Evolutionary conservation across 2,797 vertebrate species (phyloP), one percentile per base, ranked within the genome.

Genomic region (Channa striata): DNA sequence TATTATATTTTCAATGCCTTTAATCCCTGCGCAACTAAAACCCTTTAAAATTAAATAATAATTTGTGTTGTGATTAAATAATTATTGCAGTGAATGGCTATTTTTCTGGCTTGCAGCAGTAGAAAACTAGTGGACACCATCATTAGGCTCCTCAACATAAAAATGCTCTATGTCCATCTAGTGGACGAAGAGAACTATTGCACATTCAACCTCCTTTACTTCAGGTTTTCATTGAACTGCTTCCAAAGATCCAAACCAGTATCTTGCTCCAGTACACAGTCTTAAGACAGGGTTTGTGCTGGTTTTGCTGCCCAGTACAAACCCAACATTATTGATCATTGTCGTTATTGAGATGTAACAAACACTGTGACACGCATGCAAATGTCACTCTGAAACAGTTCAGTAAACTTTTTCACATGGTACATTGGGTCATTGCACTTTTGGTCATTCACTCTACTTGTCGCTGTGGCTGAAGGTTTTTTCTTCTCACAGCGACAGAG

Each of bases 111-210:
- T 30, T 56, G 20, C 8, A 58, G 8, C 4, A n/a, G 9, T 13
- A 12, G 2, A 9, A 10, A 8, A 30, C 9, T 39, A 4, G 19
- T 16, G 7, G 16, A 16, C 2, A 2, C 16, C 7, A 43, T 11
- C 11, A 75, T 46, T 20, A 66, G 10, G 7, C 11, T 12, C n/a
- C 25, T 72, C 1, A n/a, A 42, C 76, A 66, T 9, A 0, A 36
- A 30, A 74, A 46, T 20, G n/a, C 33, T 44, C 21, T 78, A 56
- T 33, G 58, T 63, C 84, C 82, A 81, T 56, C 86, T 81, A 79
- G 78, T 66, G 89, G 81, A 54, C 6, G 0, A 13, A 12, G 0
- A 0, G 8, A 17, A 7, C 0, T 1, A 67, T 4, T 73, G 59
- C 73, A 46, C 1, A 33, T 1, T 47, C 30, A 56, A 34, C 16